Evolutionary conservation across 2,797 vertebrate genomes (phyloP).

Genomic region (Neopelma chrysocephalum): DNA sequence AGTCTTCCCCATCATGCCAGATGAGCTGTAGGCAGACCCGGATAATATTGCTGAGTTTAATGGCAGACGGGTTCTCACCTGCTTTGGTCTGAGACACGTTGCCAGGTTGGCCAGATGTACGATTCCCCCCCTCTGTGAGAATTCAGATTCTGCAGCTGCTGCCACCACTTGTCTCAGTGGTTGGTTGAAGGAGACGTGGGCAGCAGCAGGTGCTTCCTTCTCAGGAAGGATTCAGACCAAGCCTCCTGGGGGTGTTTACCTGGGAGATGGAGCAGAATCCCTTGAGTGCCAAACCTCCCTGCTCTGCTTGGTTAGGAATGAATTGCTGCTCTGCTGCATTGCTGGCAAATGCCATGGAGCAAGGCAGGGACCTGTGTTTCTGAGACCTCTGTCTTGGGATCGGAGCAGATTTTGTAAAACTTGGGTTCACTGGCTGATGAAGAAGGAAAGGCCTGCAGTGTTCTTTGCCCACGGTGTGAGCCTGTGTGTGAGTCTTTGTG

Average conservation of each 20-base stretch:
- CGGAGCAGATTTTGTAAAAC: not conserved
- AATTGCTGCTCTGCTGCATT: accelerated
- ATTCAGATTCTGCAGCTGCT: not conserved
- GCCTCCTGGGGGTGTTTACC: not conserved
- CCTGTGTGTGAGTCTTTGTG: accelerated
- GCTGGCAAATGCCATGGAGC: accelerated
- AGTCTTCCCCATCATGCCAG: accelerated
- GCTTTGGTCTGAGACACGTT: accelerated
- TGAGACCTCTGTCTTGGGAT: accelerated
- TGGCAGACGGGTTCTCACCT: not conserved
- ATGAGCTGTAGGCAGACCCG: not conserved
- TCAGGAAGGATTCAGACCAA: not conserved
- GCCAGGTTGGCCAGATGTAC: not conserved
- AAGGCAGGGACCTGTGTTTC: not conserved
- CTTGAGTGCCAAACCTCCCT: not conserved
- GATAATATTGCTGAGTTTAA: not conserved
- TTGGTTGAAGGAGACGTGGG: not conserved
- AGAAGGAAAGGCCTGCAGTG: not conserved
- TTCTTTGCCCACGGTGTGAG: accelerated
- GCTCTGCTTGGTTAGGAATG: not conserved
- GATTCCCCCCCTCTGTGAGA: accelerated
- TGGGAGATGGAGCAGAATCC: not conserved
- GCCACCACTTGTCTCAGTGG: not conserved
- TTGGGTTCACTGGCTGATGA: accelerated
- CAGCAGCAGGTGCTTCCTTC: not conserved